Evolutionary conservation across 2,797 vertebrate species (phyloP), one percentile per base, ranked within the genome.

Genomic region (Argentina silus): DNA sequence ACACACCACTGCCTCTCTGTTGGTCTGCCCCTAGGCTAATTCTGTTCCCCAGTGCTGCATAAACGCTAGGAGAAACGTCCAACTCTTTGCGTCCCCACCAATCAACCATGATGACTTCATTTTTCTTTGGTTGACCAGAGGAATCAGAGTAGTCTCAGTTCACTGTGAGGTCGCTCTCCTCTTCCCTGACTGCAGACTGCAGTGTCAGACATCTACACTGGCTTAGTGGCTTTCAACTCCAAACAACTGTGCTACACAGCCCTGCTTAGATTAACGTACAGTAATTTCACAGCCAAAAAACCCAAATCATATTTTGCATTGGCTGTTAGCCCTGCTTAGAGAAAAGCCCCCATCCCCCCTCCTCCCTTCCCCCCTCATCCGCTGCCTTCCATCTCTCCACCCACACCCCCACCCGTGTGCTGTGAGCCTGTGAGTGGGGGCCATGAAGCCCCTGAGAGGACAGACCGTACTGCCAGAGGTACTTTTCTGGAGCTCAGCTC

Each of bases 401-500:
- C 17, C 44, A 43, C 62, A n/a, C 17, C 8, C 44, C 10, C 36
- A 9, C 17, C 67, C 7, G 9, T 43, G 14, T 21, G 7, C 86
- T 75, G 76, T 70, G 66, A 78, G 70, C 47, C 73, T 69, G 73
- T 57, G 78, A 62, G 36, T 7, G 23, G 36, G 60, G 84, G 75
- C 80, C 72, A 17, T 53, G 51, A 5, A 76, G 80, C 62, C 74
- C 27, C 67, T 66, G 57, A 82, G 81, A 85, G 87, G 81, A 88
- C 86, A 89, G 75, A 75, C 74, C 71, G 84, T 90, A 85, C 76
- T 90, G 85, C 87, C 85, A 89, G 88, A 83, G 65, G 77, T 82
- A 79, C 85, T 89, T 88, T 82, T 84, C 75, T 79, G 74, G 78
- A 81, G 79, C 67, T 81, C 63, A 67, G 45, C 69, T 83, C 61